Base-by-base conservation (phyloP, 2,888 invertebrate species). In the Drosophila subsilvestris region DNA sequence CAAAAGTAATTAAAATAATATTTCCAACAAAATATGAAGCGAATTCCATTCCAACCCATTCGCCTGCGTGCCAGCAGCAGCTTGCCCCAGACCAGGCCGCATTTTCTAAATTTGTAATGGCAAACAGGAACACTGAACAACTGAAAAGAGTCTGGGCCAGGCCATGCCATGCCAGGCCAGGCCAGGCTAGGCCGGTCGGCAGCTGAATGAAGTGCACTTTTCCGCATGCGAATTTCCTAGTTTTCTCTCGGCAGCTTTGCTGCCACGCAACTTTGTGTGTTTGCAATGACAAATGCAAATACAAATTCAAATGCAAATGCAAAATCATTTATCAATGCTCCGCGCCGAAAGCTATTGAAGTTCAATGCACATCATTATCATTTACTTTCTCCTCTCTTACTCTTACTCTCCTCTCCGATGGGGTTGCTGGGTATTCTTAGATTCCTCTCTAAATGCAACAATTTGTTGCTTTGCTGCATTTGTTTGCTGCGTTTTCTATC, bases 301-400 rank as follows among this genome's bases (percentile, higher is more conserved):
- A 14, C 32, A 70, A 51, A 63, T 17, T 44, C 27, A 70, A 57
- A 59, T 22, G 10, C 53, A 59, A 55, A 59, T 14, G 45, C 60
- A 74, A 86, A 84, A 75, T 74, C 79, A 78, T 85, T 87, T 85
- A 85, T 85, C 87, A 87, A 44, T 17, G 14, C n/a, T 63, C 20
- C 55, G 63, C 58, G 57, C 68, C 63, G 63, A 70, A 51, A 71
- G 69, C 83, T 60, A 86, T 84, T 91, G 91, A 91, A 91, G 91
- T 91, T 91, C 91, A 91, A 91, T 91, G 91, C 90, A 91, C 91
- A 91, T 87, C 90, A 89, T 88, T 88, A 89, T 86, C 86, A 84
- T 79, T 66, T 66, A 66, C 65, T 66, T 66, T 66, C 65, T 54
- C 63, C 37, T 37, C n/a, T n/a, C n/a, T n/a, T n/a, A n/a, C n/a